These are phyloP conservation scores for Drosophila subquinaria DNA, from an alignment of 2,888 invertebrate species.

Conservation along the genomic window DNA sequence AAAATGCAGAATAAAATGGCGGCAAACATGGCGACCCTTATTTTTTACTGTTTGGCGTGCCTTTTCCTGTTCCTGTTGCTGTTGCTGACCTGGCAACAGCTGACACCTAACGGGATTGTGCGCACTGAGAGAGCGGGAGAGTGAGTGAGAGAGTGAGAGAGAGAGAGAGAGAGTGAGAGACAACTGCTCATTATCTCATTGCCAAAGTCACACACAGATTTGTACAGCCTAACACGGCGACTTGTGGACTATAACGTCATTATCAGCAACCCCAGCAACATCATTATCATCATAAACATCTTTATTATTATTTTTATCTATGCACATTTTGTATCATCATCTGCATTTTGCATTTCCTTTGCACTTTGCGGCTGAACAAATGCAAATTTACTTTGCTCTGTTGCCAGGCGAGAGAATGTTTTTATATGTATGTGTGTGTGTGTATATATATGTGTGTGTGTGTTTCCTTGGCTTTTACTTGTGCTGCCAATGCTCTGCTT, in stretches of 20 bases:
- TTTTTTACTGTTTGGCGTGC: slow-evolving; percentile 22
- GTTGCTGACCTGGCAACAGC: slow-evolving; percentile 79
- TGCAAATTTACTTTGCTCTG: slow-evolving; percentile 64
- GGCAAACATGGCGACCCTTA: slow-evolving; percentile 79
- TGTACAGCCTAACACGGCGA: slow-evolving; percentile 69
- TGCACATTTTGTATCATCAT: slow-evolving; percentile 19
- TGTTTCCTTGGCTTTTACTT: slow-evolving; percentile 10
- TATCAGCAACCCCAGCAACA: neutral
- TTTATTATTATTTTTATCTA: slow-evolving; percentile 5
- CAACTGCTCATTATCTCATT: slow-evolving; percentile 49
- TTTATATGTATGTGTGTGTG: neutral
- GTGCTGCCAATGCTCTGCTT: slow-evolving; percentile 25
- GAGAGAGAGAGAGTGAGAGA: neutral
- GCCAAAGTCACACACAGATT: slow-evolving; percentile 39
- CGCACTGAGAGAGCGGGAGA: slow-evolving; percentile 28
- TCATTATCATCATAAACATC: neutral
- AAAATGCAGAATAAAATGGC: slow-evolving; percentile 70
- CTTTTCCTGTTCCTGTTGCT: slow-evolving; percentile 54
- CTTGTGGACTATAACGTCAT: slow-evolving; percentile 18
- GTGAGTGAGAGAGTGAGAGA: neutral
- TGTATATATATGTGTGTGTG: slow-evolving; percentile 6
- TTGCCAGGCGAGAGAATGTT: slow-evolving; percentile 62
- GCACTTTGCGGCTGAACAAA: slow-evolving; percentile 56
- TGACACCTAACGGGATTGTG: slow-evolving; percentile 42
- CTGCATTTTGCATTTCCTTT: slow-evolving; percentile 51